Conservation (phyloP, 2,888 invertebrate genomes). For the Hyposoter didymator region DNA sequence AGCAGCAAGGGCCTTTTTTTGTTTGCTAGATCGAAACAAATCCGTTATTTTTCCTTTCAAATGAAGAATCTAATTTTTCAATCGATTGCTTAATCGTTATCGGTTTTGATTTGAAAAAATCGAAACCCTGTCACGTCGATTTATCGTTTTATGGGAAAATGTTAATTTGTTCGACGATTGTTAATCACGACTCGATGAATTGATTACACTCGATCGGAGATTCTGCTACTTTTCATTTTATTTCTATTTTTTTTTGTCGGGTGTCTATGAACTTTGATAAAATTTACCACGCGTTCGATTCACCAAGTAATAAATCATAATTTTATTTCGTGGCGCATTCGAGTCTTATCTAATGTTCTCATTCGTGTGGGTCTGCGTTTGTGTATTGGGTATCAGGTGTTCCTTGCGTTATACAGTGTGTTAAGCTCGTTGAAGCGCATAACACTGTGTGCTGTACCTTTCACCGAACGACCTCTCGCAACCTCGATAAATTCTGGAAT, state of each 20-base stretch:
- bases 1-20: background rate
- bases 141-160: background rate
- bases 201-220: background rate
- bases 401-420: slow-evolving; percentile 1
- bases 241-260: background rate
- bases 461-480: slow-evolving; percentile 68
- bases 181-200: background rate
- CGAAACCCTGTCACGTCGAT: background rate
- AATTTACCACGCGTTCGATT: background rate
- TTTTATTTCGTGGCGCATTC: slow-evolving; percentile 11
- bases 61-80: background rate
- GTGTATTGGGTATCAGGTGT: slow-evolving; percentile 26
- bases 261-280: background rate
- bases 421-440: slow-evolving; percentile 12
- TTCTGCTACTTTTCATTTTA: background rate
- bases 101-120: background rate
- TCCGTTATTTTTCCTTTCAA: background rate
- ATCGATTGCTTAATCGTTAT: background rate
- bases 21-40: background rate
- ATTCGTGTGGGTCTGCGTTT: background rate
- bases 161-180: background rate
- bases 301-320: slow-evolving; percentile 8
- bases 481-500: slow-evolving; percentile 69
- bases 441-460: slow-evolving; percentile 57
- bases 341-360: slow-evolving; percentile 31